phyloP scores from a whole-genome alignment of 2,888 invertebrate genomes.

The Nasonovia ribisnigri region DNA sequence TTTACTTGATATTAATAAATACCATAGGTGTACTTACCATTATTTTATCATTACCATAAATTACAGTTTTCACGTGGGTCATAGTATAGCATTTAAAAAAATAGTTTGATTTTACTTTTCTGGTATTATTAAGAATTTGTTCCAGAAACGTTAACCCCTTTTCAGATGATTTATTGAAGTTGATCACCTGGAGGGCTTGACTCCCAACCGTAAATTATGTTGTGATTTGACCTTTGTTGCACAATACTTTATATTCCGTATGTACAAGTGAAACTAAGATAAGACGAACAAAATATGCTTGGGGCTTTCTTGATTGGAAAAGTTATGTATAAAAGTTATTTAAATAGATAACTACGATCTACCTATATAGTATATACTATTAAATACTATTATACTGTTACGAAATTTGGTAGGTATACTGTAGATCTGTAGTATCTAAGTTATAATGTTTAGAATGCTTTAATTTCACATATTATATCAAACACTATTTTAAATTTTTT shows the following conservation, averaged over 20 bases:
- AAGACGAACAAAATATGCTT: background rate
- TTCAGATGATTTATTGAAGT: background rate
- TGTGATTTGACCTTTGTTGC: background rate
- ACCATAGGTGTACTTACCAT: background rate
- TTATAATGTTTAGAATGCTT: background rate
- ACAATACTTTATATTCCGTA: background rate
- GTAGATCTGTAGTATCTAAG: background rate
- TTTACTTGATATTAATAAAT: constrained; percentile 39
- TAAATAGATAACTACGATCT: background rate
- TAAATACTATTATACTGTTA: constrained; percentile 14
- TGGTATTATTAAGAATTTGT: background rate
- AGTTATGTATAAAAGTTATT: background rate
- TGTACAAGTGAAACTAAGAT: background rate
- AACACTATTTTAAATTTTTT: background rate
- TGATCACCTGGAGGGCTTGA: background rate
- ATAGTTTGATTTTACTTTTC: background rate
- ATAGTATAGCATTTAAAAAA: background rate
- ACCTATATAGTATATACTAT: background rate
- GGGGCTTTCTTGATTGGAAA: background rate
- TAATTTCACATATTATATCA: background rate
- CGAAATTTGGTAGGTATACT: background rate
- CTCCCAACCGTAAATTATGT: background rate
- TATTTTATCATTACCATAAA: background rate
- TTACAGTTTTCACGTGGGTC: background rate
- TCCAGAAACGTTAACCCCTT: background rate